Evolutionary conservation across 2,113 vertebrate genomes (phyloP).

Genomic region (Leptocoma aspasia): DNA sequence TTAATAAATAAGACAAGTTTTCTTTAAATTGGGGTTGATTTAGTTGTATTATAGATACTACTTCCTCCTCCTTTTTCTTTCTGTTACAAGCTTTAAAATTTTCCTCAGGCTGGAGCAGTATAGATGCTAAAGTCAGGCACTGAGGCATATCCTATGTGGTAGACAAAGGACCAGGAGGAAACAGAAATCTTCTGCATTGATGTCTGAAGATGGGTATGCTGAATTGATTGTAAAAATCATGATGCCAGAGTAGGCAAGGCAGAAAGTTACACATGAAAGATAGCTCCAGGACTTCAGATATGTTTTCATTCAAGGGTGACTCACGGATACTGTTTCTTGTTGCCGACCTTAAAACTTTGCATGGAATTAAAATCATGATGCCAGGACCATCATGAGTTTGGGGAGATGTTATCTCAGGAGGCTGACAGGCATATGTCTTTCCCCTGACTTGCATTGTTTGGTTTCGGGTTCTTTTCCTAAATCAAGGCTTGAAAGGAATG

Average conservation of each 20-base stretch:
- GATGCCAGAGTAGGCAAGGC: neutral
- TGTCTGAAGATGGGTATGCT: neutral
- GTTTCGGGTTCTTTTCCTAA: neutral
- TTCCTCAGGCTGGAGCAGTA: neutral
- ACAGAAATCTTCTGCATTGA: neutral
- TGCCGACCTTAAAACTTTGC: neutral
- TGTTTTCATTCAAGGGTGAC: neutral
- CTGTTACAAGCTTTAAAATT: neutral
- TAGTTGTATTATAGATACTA: neutral
- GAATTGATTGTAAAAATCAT: neutral
- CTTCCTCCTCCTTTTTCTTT: neutral
- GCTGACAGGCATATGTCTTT: neutral
- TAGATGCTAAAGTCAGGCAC: neutral
- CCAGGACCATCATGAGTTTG: neutral
- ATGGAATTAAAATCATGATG: neutral
- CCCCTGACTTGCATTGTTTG: neutral
- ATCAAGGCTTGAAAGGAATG: neutral
- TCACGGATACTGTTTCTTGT: neutral
- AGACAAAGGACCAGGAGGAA: neutral
- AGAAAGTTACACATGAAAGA: neutral
- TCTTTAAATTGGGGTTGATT: neutral
- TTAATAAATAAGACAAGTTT: neutral
- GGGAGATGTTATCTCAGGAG: neutral
- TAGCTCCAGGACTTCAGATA: neutral
- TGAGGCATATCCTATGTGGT: neutral